phyloP scores from a whole-genome alignment of 1,140 invertebrate genomes.

The Trichonephila clavata region DNA sequence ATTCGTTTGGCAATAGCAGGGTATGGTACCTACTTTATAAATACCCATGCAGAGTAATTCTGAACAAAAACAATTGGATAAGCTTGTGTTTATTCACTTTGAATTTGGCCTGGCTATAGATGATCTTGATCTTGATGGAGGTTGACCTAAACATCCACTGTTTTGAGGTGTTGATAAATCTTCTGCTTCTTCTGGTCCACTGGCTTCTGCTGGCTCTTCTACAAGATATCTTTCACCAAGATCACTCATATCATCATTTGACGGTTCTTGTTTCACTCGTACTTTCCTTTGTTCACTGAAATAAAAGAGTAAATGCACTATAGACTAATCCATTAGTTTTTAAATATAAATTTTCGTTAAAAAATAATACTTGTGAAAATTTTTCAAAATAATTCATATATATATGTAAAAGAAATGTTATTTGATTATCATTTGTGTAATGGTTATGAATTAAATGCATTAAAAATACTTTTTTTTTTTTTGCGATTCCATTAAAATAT shows the following conservation, averaged over 20 bases:
- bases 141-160: conserved; percentile 54
- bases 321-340: too few relatives aligned
- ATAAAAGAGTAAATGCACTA: not conserved
- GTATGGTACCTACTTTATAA: conserved; percentile 16
- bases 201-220: conserved; percentile 66
- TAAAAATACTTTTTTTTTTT: too few relatives aligned
- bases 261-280: conserved; percentile 59
- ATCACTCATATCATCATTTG: conserved; percentile 62
- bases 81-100: conserved; percentile 53
- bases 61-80: not conserved
- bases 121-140: conserved; percentile 45
- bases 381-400: too few relatives aligned
- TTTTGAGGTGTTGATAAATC: conserved; percentile 68
- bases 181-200: conserved; percentile 70
- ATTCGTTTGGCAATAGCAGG: conserved; percentile 29
- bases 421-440: too few relatives aligned
- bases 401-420: too few relatives aligned
- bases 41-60: conserved; percentile 2
- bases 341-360: too few relatives aligned
- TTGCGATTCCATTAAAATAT: too few relatives aligned
- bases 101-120: conserved; percentile 64
- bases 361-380: too few relatives aligned
- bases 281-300: conserved; percentile 70
- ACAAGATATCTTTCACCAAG: conserved; percentile 59
- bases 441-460: too few relatives aligned